Evolutionary conservation across 2,797 vertebrate species (phyloP), one percentile per base, ranked within the genome.

Genomic region (Ptychobarbus kaznakovi): DNA sequence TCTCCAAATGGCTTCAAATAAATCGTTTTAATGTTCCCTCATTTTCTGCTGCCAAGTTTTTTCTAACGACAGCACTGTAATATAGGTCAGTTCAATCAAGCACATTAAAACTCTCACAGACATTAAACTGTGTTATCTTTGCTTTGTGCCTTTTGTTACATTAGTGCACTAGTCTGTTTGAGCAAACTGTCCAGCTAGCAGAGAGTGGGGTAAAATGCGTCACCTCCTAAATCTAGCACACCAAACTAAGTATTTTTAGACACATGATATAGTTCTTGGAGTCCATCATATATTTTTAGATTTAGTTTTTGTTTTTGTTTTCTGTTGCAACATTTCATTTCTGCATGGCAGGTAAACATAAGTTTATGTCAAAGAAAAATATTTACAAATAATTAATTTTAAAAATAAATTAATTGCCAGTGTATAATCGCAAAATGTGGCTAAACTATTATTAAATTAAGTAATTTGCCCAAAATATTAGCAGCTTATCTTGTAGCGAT

Each of bases 11-110:
- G 73, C 63, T 70, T 77, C 38, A 22, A 44, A 77, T 44, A 44
- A 78, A 78, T 76, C 9, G 22, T 74, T 84, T 84, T 84, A 58
- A 78, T 84, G 83, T 61, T 53, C 38, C 56, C 38, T 70, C n/a
- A 40, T 69, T 84, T 84, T 84, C 72, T 32, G 49, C 63, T 12
- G 75, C 63, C 35, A 46, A 13, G 82, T 20, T 79, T 56, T 46
- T 13, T 68, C 40, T 82, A 82, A 82, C 22, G 22, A 83, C 18
- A 35, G 16, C 15, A 20, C 15, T 46, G 58, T 11, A 40, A n/a
- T 51, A 58, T n/a, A 63, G 81, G 66, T 79, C 25, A 42, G 38
- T 78, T 76, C 16, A 28, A 69, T 44, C 38, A 32, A 46, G 65
- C 38, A 46, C 49, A 61, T 79, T 84, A 70, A 83, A 69, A 49